Percentiles rank a stretch among this genome's conserved stretches.
Evolutionary conservation across 64 coral and sea anemone species (phyloP).

Genomic region (Hydrozoanthus tunicans): DNA sequence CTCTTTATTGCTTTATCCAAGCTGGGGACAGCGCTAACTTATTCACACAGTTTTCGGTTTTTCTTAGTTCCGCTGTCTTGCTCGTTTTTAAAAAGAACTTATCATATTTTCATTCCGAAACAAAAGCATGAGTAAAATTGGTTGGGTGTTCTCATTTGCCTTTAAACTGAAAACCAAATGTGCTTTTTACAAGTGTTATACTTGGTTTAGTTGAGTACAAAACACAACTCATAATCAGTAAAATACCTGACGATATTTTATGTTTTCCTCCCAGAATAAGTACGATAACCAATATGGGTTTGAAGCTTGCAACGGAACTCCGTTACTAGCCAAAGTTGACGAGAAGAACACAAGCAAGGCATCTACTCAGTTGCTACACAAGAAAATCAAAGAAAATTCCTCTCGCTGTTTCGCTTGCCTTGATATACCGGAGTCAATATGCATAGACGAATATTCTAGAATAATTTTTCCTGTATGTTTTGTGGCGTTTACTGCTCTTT

Average conservation of each 20-base stretch:
- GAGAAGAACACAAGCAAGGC: constrained; percentile 35
- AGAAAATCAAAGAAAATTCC: not conserved
- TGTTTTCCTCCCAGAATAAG: constrained; percentile 4
- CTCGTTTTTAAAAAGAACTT: too few species aligned
- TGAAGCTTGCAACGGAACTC: constrained; percentile 54
- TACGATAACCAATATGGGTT: constrained; percentile 46
- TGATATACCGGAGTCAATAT: constrained; percentile 43
- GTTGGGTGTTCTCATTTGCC: too few species aligned
- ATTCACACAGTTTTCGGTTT: too few species aligned
- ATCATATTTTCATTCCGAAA: too few species aligned
- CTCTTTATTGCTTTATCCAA: too few species aligned
- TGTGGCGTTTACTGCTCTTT: constrained; percentile 35
- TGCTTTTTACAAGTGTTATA: too few species aligned
- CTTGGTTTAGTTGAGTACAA: too few species aligned
- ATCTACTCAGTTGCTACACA: constrained; percentile 23
- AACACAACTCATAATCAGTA: too few species aligned
- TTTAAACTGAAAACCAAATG: too few species aligned
- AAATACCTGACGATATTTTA: not conserved
- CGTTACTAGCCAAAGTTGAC: constrained; percentile 23
- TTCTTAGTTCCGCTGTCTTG: too few species aligned
- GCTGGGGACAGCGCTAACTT: too few species aligned
- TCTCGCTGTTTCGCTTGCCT: constrained; percentile 2
- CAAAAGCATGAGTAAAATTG: too few species aligned
- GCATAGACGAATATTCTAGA: constrained; percentile 55
- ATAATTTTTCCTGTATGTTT: constrained; percentile 30